These are phyloP conservation scores for Origma solitaria DNA, from an alignment of 2,113 vertebrate genomes.

Conservation along the genomic window DNA sequence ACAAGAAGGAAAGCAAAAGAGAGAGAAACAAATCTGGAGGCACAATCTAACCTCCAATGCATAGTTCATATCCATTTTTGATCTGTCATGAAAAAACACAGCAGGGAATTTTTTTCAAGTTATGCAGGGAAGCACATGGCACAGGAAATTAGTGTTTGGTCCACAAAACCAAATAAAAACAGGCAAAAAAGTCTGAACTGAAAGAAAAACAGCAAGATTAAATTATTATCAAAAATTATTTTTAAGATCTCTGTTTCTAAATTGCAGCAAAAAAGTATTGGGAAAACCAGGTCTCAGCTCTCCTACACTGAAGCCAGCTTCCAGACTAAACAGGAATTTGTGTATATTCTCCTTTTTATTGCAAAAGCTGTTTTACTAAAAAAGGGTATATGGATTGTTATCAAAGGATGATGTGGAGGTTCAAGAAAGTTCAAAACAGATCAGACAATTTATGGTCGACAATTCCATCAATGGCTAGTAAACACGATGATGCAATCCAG, in stretches of 20 bases:
- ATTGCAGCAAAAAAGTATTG: not conserved
- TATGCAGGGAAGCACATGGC: not conserved
- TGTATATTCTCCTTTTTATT: not conserved
- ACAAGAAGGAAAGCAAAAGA: not conserved
- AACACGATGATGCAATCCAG: conserved; percentile 32
- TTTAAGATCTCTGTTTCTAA: not conserved
- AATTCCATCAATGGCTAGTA: not conserved
- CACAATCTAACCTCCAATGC: not conserved
- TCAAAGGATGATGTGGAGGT: not conserved
- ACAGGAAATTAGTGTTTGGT: not conserved
- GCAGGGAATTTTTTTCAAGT: not conserved
- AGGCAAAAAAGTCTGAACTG: not conserved
- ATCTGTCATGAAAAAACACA: conserved; percentile 12
- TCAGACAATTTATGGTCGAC: not conserved
- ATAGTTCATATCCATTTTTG: not conserved
- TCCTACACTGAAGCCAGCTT: not conserved
- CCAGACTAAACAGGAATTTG: not conserved
- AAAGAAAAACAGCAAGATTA: not conserved
- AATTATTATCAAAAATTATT: not conserved
- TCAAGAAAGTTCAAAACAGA: not conserved
- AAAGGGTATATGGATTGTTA: not conserved
- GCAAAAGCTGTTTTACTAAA: conserved; percentile 7
- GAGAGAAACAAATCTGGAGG: conserved; percentile 6
- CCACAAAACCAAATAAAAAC: not conserved
- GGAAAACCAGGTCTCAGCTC: not conserved